Evolutionary conservation across 2,113 vertebrate genomes (phyloP).

Genomic region (Chaetura pelagica): DNA sequence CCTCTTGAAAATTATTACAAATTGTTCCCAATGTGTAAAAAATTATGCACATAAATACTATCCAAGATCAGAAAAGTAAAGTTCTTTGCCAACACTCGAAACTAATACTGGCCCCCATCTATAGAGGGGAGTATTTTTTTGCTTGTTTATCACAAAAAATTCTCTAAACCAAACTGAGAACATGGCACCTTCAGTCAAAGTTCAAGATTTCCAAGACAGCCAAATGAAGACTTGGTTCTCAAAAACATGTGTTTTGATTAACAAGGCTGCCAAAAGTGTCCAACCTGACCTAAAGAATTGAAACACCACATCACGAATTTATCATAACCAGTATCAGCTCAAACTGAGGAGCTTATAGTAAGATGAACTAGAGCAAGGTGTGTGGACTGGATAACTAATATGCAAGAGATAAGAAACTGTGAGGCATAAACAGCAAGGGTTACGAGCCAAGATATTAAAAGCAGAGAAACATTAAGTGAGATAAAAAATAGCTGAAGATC

Average conservation of each 20-base stretch:
- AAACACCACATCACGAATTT: not conserved
- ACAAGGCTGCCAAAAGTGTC: not conserved
- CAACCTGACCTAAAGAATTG: not conserved
- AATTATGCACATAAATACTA: not conserved
- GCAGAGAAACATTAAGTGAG: not conserved
- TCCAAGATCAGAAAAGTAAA: not conserved
- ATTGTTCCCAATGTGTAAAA: not conserved
- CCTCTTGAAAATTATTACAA: not conserved
- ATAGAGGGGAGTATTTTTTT: not conserved
- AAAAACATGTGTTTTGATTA: not conserved
- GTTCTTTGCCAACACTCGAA: not conserved
- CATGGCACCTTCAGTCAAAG: not conserved
- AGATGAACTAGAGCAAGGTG: not conserved
- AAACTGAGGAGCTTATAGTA: not conserved
- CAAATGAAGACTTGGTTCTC: not conserved
- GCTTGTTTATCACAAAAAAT: not conserved
- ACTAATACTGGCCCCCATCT: not conserved
- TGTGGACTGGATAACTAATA: not conserved
- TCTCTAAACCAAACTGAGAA: not conserved
- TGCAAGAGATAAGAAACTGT: not conserved
- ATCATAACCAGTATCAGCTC: not conserved
- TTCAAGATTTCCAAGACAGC: not conserved
- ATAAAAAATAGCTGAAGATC: not conserved
- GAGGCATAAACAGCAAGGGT: accelerated
- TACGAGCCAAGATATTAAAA: not conserved